Conservation (phyloP, 2,888 invertebrate species). For the Aspidiotus rigidus region DNA sequence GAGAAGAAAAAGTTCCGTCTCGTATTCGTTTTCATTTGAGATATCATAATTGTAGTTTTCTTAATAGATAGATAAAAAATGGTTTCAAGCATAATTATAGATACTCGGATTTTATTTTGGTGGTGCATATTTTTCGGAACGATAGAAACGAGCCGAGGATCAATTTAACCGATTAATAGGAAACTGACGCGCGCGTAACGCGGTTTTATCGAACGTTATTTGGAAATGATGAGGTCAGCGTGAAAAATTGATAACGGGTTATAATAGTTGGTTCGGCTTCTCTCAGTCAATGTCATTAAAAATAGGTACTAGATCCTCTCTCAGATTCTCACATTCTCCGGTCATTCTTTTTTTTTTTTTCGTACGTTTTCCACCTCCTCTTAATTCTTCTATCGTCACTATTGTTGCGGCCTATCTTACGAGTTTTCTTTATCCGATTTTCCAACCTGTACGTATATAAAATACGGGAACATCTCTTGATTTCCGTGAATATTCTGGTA, state of each 20-base stretch:
- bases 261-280: slow-evolving; percentile 9
- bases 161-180: slow-evolving; percentile 10
- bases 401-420: too few relatives aligned
- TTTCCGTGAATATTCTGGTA: slow-evolving; percentile 3
- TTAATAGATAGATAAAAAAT: too few relatives aligned
- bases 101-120: too few relatives aligned
- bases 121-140: too few relatives aligned
- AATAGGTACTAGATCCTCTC: background rate
- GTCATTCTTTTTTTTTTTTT: slow-evolving; percentile 10
- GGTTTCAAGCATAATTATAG: too few relatives aligned
- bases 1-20: too few relatives aligned
- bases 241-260: slow-evolving; percentile 15
- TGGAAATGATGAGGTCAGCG: slow-evolving; percentile 9
- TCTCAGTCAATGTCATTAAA: slow-evolving; percentile 15
- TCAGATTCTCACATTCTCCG: slow-evolving; percentile 13
- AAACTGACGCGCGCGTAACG: background rate
- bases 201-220: slow-evolving; percentile 13
- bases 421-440: background rate
- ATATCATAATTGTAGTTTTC: too few relatives aligned
- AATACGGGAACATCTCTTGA: background rate
- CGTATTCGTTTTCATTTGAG: too few relatives aligned
- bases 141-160: background rate
- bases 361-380: too few relatives aligned
- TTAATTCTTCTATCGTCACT: too few relatives aligned
- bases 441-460: background rate